These are phyloP conservation scores for Drusus annulatus DNA, from an alignment of 1,140 invertebrate genomes.

Conservation along the genomic window DNA sequence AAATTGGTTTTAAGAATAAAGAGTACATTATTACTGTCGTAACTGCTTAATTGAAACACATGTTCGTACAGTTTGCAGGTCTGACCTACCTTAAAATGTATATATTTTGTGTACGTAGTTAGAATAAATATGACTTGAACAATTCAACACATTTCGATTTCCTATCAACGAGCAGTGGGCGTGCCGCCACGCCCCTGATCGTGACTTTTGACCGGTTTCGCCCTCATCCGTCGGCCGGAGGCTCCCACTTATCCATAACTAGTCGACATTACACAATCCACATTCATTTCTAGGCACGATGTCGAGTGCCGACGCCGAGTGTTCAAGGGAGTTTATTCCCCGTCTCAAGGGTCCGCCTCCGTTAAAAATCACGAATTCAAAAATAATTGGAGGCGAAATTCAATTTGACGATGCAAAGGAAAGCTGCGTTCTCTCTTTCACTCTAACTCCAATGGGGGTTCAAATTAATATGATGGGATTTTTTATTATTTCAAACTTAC, in stretches of 20 bases:
- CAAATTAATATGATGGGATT: not conserved
- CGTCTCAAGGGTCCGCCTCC: constrained; percentile 44
- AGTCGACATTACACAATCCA: constrained; percentile 7
- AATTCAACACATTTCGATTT: not conserved
- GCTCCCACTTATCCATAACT: constrained; percentile 30
- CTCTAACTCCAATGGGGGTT: not conserved
- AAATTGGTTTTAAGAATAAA: too few relatives aligned
- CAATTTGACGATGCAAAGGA: too few relatives aligned
- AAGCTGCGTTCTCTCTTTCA: too few relatives aligned
- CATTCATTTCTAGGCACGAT: not conserved
- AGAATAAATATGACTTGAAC: not conserved
- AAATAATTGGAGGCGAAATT: constrained; percentile 52
- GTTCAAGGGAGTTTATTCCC: constrained; percentile 30
- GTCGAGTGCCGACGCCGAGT: constrained; percentile 1
- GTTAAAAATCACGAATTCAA: not conserved
- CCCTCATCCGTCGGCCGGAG: constrained; percentile 29
- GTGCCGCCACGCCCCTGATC: constrained; percentile 53
- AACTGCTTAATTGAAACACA: too few relatives aligned
- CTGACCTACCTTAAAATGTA: not conserved
- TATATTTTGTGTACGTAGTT: not conserved
- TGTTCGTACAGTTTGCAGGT: not conserved
- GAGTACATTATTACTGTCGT: too few relatives aligned
- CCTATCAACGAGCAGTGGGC: constrained; percentile 30
- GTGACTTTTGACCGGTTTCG: constrained; percentile 42
- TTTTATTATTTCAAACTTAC: not conserved